These are phyloP conservation scores for Ischnura elegans DNA, from an alignment of 2,888 invertebrate genomes.

Conservation along the genomic window DNA sequence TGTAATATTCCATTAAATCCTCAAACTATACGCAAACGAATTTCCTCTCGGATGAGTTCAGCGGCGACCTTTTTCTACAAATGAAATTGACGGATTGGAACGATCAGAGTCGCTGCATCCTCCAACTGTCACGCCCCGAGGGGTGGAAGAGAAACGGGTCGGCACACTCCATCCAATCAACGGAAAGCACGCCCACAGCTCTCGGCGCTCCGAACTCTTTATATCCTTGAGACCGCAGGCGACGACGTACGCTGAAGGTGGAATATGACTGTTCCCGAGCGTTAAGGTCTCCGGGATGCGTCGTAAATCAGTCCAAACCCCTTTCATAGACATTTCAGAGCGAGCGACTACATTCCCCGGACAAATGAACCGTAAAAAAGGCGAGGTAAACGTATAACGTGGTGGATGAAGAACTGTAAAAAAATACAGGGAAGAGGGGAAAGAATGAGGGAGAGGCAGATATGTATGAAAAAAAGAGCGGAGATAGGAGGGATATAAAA, in stretches of 20 bases:
- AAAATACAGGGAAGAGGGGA: not conserved
- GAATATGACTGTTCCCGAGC: not conserved
- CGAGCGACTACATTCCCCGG: not conserved
- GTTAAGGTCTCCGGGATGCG: not conserved
- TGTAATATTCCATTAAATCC: no score
- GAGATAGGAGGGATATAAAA: not conserved
- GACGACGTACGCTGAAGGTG: not conserved
- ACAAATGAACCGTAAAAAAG: conserved; percentile 17
- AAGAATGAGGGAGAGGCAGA: not conserved
- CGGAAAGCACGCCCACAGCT: not conserved
- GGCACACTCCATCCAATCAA: not conserved
- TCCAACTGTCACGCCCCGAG: not conserved
- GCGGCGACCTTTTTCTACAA: not conserved
- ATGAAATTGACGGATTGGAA: not conserved
- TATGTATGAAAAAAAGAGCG: not conserved
- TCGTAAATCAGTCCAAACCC: not conserved
- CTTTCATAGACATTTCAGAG: not conserved
- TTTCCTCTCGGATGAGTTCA: no score
- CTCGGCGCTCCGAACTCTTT: not conserved
- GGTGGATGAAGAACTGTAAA: not conserved
- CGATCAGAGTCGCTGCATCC: not conserved
- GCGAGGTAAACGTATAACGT: not conserved
- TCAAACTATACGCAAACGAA: no score
- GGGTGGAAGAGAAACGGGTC: not conserved
- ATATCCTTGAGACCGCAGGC: not conserved